These are phyloP conservation scores for Diabrotica virgifera DNA, from an alignment of 1,140 invertebrate species.

Conservation along the genomic window DNA sequence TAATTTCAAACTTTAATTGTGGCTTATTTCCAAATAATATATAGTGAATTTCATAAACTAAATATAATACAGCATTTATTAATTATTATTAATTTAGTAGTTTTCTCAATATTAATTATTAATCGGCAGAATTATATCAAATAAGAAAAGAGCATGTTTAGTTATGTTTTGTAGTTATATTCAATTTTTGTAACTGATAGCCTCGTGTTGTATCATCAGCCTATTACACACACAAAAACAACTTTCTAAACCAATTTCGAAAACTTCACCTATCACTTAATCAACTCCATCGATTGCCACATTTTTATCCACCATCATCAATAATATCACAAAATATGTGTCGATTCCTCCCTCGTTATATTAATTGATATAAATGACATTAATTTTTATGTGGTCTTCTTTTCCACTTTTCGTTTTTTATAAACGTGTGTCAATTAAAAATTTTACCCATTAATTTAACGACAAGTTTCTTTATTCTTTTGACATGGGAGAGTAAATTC, in stretches of 20 bases:
- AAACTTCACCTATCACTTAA: not conserved
- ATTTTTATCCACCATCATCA: slow-evolving; percentile 17
- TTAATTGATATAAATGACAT: slow-evolving; percentile 38
- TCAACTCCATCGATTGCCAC: slow-evolving; percentile 17
- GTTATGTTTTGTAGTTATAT: too few relatives aligned
- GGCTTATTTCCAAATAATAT: too few relatives aligned
- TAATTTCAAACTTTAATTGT: too few relatives aligned
- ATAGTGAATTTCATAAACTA: too few relatives aligned
- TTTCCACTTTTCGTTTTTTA: slow-evolving; percentile 25
- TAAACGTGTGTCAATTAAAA: slow-evolving; percentile 33
- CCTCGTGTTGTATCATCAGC: too few relatives aligned
- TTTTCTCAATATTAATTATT: too few relatives aligned
- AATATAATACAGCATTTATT: too few relatives aligned
- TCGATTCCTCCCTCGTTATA: slow-evolving; percentile 28
- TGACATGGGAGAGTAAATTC: slow-evolving; percentile 18
- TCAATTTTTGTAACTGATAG: too few relatives aligned
- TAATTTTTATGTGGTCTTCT: not conserved
- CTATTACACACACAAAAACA: too few relatives aligned
- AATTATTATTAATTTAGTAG: too few relatives aligned
- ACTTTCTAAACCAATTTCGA: not conserved
- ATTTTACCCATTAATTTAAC: slow-evolving; percentile 20
- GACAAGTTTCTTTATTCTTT: slow-evolving; percentile 25
- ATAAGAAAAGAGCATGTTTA: too few relatives aligned
- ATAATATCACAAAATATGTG: slow-evolving; percentile 17
- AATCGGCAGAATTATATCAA: too few relatives aligned